Evolutionary conservation across 2,113 vertebrate species (phyloP).

Genomic region (Sapajus apella): DNA sequence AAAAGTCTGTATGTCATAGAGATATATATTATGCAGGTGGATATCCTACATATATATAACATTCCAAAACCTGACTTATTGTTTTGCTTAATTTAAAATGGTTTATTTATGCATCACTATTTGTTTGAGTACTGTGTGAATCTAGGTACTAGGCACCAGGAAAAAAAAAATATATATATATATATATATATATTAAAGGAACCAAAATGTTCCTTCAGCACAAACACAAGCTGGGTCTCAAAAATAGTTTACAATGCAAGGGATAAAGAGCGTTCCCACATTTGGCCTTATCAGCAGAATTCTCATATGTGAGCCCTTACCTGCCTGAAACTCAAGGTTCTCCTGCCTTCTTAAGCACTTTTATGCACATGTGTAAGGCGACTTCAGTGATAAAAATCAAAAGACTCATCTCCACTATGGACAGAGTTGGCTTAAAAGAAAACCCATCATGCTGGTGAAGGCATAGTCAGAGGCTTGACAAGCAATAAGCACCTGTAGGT

Average conservation of each 20-base stretch:
- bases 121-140: background rate
- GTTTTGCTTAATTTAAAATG: background rate
- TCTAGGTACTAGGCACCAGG: background rate
- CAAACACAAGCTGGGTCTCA: background rate
- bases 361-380: no score
- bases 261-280: background rate
- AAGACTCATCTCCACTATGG: no score
- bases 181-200: background rate
- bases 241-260: background rate
- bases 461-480: background rate
- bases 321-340: background rate
- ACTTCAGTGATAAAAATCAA: background rate
- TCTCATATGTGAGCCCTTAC: background rate
- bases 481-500: background rate
- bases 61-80: background rate
- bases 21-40: background rate
- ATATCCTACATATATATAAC: accelerated
- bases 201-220: background rate
- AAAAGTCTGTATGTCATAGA: background rate
- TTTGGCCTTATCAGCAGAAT: background rate
- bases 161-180: background rate
- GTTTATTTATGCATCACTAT: background rate
- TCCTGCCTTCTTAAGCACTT: background rate
- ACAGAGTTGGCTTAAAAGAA: background rate
- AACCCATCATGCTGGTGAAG: background rate